These are phyloP conservation scores for Cyprinodon variegatus DNA, from an alignment of 2,113 vertebrate species.

Conservation along the genomic window DNA sequence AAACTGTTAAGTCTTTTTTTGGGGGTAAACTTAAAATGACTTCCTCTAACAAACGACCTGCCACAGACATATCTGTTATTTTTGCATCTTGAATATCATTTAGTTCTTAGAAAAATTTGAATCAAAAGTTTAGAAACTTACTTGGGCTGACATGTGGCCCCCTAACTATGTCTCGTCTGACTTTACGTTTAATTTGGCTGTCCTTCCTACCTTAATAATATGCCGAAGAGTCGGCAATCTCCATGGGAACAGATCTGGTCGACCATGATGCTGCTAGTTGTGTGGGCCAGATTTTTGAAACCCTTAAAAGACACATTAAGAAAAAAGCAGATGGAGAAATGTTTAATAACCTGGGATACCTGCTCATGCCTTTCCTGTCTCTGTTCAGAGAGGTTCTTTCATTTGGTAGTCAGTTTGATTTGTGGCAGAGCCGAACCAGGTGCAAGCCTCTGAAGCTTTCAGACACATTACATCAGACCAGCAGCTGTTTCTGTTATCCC, in stretches of 20 bases:
- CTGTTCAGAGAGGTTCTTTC: neutral
- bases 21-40: no score
- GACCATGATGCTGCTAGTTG: neutral
- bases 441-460: constrained; percentile 19
- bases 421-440: constrained; percentile 44
- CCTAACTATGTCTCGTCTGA: neutral
- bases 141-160: neutral
- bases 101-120: no score
- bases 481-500: constrained; percentile 28
- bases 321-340: neutral
- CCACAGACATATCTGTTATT: no score
- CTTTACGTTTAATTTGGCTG: neutral
- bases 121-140: no score
- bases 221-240: no score
- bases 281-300: neutral
- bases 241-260: neutral
- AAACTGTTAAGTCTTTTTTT: neutral
- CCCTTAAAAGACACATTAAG: neutral
- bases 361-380: neutral
- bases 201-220: neutral
- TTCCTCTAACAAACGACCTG: neutral
- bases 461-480: constrained; percentile 27
- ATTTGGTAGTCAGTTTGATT: constrained; percentile 45
- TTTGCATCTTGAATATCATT: no score
- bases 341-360: neutral